Percentiles rank a stretch among this genome's conserved stretches.
Evolutionary conservation across 1,140 invertebrate species (phyloP).

Genomic region (Chymomyza costata): DNA sequence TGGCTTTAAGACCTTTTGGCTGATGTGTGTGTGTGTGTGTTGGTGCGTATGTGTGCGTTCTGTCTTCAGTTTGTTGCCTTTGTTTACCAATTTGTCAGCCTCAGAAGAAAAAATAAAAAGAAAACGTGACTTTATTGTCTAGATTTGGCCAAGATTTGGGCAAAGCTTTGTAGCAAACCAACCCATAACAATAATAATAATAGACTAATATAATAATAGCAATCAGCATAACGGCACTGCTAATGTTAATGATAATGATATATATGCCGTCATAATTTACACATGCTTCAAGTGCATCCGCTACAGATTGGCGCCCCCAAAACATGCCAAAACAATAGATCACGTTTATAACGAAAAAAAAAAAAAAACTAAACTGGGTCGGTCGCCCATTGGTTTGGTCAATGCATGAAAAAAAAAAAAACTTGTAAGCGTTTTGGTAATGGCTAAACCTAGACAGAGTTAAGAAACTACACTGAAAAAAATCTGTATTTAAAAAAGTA

Average conservation of each 20-base stretch:
- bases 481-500: too few relatives aligned
- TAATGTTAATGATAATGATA: constrained; percentile 44
- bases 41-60: neutral
- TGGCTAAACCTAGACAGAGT: too few relatives aligned
- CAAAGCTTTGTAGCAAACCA: constrained; percentile 6
- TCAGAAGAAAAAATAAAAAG: constrained; percentile 12
- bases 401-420: too few relatives aligned
- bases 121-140: constrained; percentile 37
- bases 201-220: constrained; percentile 36
- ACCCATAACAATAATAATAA: too few relatives aligned
- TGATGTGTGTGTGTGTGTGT: constrained; percentile 1
- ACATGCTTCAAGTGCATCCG: constrained; percentile 67
- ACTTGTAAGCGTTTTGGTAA: too few relatives aligned
- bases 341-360: constrained; percentile 31
- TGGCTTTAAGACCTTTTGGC: neutral
- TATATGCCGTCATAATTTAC: constrained; percentile 71
- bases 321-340: constrained; percentile 26
- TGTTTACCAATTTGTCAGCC: constrained; percentile 40
- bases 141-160: constrained; percentile 33
- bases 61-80: too few relatives aligned
- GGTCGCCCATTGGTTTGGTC: too few relatives aligned
- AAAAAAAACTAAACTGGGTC: too few relatives aligned
- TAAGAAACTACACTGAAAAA: too few relatives aligned
- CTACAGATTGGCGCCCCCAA: constrained; percentile 44
- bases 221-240: constrained; percentile 51